Conservation (phyloP, 1,140 invertebrate species). For the Matsumurasca onukii region DNA sequence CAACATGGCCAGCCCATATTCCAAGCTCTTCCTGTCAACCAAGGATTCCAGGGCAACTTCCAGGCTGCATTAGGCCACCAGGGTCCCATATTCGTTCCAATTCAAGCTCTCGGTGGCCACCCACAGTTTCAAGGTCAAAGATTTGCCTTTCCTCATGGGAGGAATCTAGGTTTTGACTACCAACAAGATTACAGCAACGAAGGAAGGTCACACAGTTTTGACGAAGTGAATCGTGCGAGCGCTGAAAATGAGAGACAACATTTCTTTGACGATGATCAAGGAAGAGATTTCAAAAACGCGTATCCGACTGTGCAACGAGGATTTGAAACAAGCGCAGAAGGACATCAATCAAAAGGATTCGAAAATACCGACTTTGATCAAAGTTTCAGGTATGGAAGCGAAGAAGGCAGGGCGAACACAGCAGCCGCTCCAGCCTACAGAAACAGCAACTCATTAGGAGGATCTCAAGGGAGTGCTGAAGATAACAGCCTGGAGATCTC, state of each 20-base stretch:
- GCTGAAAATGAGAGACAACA: neutral
- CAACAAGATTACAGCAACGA: no score
- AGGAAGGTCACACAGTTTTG: neutral
- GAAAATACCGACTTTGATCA: no score
- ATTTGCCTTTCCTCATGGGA: neutral
- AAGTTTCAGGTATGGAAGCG: neutral
- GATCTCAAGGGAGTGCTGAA: neutral
- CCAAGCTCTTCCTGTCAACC: no score
- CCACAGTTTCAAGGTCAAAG: neutral
- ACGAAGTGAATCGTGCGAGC: neutral
- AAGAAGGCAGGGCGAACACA: neutral
- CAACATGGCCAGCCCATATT: no score
- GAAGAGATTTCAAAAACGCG: no score
- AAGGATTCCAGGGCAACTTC: neutral
- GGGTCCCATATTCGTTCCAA: neutral
- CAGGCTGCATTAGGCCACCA: neutral
- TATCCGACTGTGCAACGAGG: no score
- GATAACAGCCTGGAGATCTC: neutral
- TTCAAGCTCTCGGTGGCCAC: neutral
- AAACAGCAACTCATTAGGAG: neutral
- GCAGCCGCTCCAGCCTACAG: neutral
- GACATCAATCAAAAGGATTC: no score
- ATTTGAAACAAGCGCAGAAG: no score
- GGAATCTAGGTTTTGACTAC: neutral
- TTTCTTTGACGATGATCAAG: neutral